Evolutionary conservation across 37 sponge, comb jelly and placozoan genomes (phyloP).

Genomic region (Eunapius fragilis): DNA sequence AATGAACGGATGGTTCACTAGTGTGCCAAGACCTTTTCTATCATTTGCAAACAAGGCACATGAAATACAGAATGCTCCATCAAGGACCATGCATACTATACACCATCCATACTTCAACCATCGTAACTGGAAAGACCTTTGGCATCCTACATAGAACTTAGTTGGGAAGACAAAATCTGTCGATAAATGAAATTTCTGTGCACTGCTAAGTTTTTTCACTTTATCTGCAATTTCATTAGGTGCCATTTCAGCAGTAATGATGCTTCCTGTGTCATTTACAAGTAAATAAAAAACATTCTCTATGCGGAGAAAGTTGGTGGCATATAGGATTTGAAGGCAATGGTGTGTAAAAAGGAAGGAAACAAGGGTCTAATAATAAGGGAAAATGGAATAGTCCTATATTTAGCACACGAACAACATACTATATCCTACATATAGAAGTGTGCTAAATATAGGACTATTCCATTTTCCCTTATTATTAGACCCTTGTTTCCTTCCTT

Average conservation of each 20-base stretch:
- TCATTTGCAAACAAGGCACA: constrained; percentile 39
- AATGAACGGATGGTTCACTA: constrained; percentile 28
- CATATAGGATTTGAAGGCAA: too few relatives aligned
- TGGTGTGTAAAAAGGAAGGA: too few relatives aligned
- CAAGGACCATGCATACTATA: constrained; percentile 35
- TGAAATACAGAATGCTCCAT: constrained; percentile 24
- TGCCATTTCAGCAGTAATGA: not conserved
- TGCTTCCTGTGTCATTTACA: not conserved
- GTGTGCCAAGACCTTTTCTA: not conserved
- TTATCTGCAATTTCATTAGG: not conserved
- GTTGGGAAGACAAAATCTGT: constrained; percentile 39
- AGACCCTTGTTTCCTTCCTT: too few relatives aligned
- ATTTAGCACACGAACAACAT: too few relatives aligned
- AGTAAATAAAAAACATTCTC: too few relatives aligned
- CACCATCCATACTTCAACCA: constrained; percentile 53
- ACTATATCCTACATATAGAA: too few relatives aligned
- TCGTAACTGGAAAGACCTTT: constrained; percentile 35
- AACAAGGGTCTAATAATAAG: too few relatives aligned
- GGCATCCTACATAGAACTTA: constrained; percentile 32
- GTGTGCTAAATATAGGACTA: too few relatives aligned
- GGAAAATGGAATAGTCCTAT: too few relatives aligned
- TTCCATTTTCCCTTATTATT: too few relatives aligned
- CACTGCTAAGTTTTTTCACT: not conserved
- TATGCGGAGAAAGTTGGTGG: too few relatives aligned
- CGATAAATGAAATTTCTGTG: not conserved